Evolutionary conservation across 2,113 vertebrate species (phyloP), one percentile per base, ranked within the genome.

Genomic region (Scophthalmus maximus): DNA sequence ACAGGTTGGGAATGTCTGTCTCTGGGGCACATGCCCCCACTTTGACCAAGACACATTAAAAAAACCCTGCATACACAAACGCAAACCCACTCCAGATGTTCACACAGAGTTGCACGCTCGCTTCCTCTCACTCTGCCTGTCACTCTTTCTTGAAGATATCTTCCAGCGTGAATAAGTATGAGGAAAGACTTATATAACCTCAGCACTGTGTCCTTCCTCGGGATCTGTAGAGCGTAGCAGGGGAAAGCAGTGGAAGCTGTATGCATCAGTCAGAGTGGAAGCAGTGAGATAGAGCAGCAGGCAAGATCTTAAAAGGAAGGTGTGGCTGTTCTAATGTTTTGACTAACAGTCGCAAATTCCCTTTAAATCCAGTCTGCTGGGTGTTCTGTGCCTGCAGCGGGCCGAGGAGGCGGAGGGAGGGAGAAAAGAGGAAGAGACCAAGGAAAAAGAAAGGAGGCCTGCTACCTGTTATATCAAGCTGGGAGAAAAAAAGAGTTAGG

Each of bases 271-370:
- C 76, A 68, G 64, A 50, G 77, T 69, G 81, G 79, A 77, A 76
- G 79, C 84, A 63, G 86, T 77, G 90, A 87, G 93, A 93, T 78
- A 91, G 88, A 93, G 94, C 93, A 95, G 93, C 94, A 95, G 94
- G 92, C 94, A 94, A 95, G 93, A 95, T 94, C 93, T 95, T 94
- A 95, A 95, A 95, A 94, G 94, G 94, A 95, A 95, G 94, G 93
- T 95, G 94, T 94, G 93, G 93, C 94, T 94, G 94, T 94, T 94
- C 93, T 92, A 91, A 91, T 88, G 81, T 86, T 93, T 90, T 89
- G 85, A 94, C 84, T 93, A 95, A 95, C 94, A 95, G 94, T 95
- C 94, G 94, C 94, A 95, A 95, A 95, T 95, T 95, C 94, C 94
- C 94, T 95, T 95, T 95, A 95, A 95, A 95, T 94, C 94, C 94